A percentile compares a stretch with the other conserved stretches of the same genome.
These are phyloP conservation scores for Ditylenchus weischeri DNA, from an alignment of 2,888 invertebrate genomes.

Conservation along the genomic window DNA sequence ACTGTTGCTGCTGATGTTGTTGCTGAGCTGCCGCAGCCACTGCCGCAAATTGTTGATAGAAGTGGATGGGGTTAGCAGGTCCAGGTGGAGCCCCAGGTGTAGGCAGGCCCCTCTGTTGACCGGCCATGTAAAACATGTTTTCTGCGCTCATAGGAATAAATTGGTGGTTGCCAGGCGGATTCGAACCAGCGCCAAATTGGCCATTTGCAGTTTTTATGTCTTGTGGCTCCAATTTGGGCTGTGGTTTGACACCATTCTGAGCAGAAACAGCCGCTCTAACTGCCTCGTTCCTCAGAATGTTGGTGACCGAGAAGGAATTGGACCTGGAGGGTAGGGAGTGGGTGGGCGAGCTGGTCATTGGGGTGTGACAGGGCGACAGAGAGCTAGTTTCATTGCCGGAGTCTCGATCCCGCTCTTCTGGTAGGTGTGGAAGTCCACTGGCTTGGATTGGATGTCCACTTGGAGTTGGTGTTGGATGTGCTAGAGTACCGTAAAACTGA, in stretches of 20 bases:
- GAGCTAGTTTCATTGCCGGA: conserved; percentile 32
- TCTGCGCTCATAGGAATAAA: neutral
- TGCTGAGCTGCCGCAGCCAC: conserved; percentile 11
- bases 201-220: neutral
- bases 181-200: no score
- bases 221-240: neutral
- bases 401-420: conserved; percentile 25
- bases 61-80: neutral
- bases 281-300: conserved; percentile 8
- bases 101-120: neutral
- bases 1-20: conserved; percentile 8
- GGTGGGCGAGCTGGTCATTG: conserved; percentile 26
- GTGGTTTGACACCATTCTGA: neutral
- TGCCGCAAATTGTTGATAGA: conserved; percentile 2
- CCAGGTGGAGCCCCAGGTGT: neutral
- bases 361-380: conserved; percentile 26
- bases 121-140: neutral
- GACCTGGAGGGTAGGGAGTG: conserved; percentile 25
- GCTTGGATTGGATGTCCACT: neutral
- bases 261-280: conserved; percentile 2
- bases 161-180: no score
- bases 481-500: neutral
- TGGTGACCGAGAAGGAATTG: conserved; percentile 10
- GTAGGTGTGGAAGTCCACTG: neutral
- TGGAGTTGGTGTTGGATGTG: neutral